phyloP scores from a whole-genome alignment of 2,113 vertebrate species.

The Sterna hirundo region DNA sequence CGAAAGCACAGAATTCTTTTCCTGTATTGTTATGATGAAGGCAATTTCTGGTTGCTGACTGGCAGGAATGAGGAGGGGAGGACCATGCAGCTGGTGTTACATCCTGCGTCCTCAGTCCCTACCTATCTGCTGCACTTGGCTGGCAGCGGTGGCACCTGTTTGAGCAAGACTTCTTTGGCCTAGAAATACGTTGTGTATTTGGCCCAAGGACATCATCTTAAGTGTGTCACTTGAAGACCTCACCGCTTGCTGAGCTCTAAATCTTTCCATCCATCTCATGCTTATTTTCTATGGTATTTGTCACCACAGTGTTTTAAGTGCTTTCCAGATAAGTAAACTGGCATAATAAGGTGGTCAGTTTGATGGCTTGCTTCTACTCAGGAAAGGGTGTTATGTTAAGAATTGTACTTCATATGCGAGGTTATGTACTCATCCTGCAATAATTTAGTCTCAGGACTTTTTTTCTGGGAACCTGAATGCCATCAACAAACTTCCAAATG shows the following conservation, averaged over 20 bases:
- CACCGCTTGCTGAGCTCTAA: not conserved
- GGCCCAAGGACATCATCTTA: not conserved
- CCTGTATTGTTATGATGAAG: not conserved
- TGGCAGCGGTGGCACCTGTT: not conserved
- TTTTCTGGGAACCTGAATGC: not conserved
- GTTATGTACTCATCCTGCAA: not conserved
- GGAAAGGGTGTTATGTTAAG: not conserved
- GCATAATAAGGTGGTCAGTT: not conserved
- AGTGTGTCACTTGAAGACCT: not conserved
- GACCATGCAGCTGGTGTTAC: not conserved
- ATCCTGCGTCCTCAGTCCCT: not conserved
- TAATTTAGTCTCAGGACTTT: not conserved
- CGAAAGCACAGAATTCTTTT: not conserved
- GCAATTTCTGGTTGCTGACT: slow-evolving; percentile 11
- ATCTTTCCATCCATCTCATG: not conserved
- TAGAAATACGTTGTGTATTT: not conserved
- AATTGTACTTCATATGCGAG: not conserved
- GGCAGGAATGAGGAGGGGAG: not conserved
- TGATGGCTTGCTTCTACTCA: not conserved
- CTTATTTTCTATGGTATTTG: not conserved
- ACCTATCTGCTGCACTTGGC: not conserved
- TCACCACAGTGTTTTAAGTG: not conserved
- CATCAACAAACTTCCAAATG: not conserved
- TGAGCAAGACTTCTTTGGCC: not conserved
- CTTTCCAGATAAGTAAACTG: not conserved